Conservation (phyloP, 2,888 invertebrate species). For the Cheilosia scutellata region DNA sequence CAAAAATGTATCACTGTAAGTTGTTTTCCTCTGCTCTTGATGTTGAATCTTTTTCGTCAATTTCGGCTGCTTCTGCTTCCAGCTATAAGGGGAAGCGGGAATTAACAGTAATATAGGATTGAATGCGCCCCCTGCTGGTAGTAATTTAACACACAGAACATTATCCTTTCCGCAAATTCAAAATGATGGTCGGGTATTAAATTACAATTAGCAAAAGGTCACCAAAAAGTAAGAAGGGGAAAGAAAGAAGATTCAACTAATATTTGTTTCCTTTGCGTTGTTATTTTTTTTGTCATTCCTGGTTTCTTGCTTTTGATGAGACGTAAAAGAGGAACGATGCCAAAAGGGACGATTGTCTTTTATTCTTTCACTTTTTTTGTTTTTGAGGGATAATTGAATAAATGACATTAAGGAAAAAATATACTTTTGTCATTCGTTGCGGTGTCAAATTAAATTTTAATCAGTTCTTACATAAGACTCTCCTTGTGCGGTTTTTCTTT, state of each 20-base stretch:
- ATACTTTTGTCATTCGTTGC: slow-evolving; percentile 64
- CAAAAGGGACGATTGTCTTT: slow-evolving; percentile 59
- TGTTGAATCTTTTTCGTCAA: slow-evolving; percentile 34
- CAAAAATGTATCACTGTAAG: slow-evolving; percentile 19
- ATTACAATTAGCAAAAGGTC: slow-evolving; percentile 76
- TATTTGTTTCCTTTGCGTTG: slow-evolving; percentile 38
- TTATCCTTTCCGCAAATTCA: slow-evolving; percentile 69
- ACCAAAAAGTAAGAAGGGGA: slow-evolving; percentile 30
- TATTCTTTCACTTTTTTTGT: slow-evolving; percentile 21
- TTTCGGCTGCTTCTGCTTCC: slow-evolving; percentile 1
- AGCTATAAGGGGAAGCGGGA: not conserved
- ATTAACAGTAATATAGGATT: slow-evolving; percentile 46
- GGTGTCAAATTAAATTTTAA: slow-evolving; percentile 73
- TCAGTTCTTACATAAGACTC: slow-evolving; percentile 45
- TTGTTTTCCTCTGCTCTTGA: slow-evolving; percentile 4
- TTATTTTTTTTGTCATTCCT: slow-evolving; percentile 3
- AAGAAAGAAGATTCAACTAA: slow-evolving; percentile 2
- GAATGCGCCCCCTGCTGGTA: slow-evolving; percentile 55
- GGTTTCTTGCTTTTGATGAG: slow-evolving; percentile 23
- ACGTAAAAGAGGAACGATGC: slow-evolving; percentile 54
- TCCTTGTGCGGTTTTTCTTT: not conserved
- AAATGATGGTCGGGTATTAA: slow-evolving; percentile 68
- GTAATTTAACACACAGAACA: slow-evolving; percentile 55
- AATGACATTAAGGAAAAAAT: slow-evolving; percentile 58
- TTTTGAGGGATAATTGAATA: slow-evolving; percentile 66